A percentile compares a stretch with the other conserved stretches of the same genome.
Conservation (phyloP, 1,140 invertebrate species). For the Cepaea nemoralis region DNA sequence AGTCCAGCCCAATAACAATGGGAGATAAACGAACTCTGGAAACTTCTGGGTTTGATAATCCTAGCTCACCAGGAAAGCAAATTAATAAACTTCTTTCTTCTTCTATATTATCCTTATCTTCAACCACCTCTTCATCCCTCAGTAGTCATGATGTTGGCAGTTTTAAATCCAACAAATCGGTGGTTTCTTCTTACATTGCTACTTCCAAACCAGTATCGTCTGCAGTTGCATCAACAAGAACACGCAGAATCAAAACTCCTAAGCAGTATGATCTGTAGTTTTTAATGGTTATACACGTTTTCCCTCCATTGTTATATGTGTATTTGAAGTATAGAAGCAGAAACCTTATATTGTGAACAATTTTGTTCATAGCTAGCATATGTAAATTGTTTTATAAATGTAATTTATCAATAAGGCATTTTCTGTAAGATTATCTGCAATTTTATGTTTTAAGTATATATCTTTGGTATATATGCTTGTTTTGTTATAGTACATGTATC, state of each 20-base stretch:
- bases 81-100: not conserved
- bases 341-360: too few relatives aligned
- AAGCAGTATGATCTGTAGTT: conserved; percentile 64
- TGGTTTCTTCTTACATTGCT: conserved; percentile 5
- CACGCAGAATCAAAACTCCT: conserved; percentile 64
- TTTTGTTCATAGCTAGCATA: too few relatives aligned
- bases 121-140: conserved; percentile 2
- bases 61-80: not conserved
- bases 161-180: not conserved
- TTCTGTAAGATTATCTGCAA: too few relatives aligned
- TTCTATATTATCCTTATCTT: not conserved
- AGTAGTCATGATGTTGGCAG: not conserved
- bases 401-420: too few relatives aligned
- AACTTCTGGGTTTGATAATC: not conserved
- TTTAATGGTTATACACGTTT: not conserved
- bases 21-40: not conserved
- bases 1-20: not conserved
- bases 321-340: not conserved
- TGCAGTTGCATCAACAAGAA: conserved; percentile 61
- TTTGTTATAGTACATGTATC: too few relatives aligned
- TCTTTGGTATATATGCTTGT: too few relatives aligned
- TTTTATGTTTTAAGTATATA: too few relatives aligned
- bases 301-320: not conserved
- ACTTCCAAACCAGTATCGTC: conserved; percentile 55
- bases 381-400: too few relatives aligned